Evolutionary conservation across 2,797 vertebrate species (phyloP).

Genomic region (Petrocephalus sullivani): DNA sequence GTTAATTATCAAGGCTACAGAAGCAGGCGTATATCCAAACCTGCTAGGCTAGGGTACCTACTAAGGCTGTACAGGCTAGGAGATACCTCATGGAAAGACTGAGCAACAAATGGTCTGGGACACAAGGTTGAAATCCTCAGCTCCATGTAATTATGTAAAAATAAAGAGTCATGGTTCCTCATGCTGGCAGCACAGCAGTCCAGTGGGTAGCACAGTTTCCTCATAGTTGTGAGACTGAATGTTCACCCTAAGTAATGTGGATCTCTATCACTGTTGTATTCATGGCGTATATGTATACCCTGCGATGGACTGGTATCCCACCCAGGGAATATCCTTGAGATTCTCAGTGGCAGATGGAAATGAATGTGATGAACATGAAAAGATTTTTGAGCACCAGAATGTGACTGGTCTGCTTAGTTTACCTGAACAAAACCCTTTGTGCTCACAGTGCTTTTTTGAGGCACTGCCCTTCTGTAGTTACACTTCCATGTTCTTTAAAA

Average conservation of each 20-base stretch:
- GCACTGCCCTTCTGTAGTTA: background rate
- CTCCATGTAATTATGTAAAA: background rate
- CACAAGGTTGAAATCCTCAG: background rate
- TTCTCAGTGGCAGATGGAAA: background rate
- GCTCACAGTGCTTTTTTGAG: background rate
- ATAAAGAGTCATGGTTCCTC: background rate
- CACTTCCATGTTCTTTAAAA: background rate
- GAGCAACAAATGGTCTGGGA: background rate
- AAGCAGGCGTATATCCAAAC: background rate
- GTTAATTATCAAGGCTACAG: background rate
- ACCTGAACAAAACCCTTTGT: background rate
- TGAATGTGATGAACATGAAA: background rate
- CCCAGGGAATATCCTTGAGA: background rate
- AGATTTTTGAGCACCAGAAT: background rate
- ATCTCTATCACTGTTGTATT: background rate
- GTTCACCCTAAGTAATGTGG: background rate
- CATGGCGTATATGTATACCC: background rate
- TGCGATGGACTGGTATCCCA: background rate
- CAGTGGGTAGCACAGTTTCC: background rate
- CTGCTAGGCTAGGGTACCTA: background rate
- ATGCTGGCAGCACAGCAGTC: background rate
- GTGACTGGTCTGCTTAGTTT: conserved; percentile 3
- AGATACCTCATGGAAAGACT: background rate
- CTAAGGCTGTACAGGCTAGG: background rate
- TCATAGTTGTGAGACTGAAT: background rate